These are phyloP conservation scores for Orchestia grillus DNA, from an alignment of 1,140 invertebrate species.

Conservation along the genomic window DNA sequence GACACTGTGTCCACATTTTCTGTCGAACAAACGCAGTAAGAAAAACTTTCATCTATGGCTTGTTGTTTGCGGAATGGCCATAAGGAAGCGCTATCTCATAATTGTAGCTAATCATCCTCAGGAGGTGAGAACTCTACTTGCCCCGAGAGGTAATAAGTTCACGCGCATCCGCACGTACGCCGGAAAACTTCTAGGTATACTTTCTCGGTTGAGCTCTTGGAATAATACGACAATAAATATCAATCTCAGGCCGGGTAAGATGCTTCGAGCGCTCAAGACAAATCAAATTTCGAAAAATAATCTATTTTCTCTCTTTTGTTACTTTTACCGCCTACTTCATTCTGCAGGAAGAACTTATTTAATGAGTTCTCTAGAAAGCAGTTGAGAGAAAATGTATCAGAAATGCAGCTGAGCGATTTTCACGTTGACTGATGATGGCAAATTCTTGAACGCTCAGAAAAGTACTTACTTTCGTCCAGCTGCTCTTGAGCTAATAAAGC, in stretches of 20 bases:
- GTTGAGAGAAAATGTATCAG: background rate
- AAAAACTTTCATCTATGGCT: background rate
- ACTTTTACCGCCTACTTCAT: background rate
- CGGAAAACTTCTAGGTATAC: background rate
- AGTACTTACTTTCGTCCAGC: background rate
- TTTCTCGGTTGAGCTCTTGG: background rate
- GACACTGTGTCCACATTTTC: background rate
- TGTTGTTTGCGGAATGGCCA: background rate
- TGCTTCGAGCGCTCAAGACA: background rate
- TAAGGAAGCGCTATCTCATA: background rate
- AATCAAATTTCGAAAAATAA: background rate
- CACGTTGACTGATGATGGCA: background rate
- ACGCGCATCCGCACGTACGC: background rate
- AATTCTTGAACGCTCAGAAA: background rate
- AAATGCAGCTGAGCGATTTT: background rate
- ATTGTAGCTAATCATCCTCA: background rate
- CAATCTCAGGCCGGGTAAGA: background rate
- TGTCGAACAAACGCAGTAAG: background rate
- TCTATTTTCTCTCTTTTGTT: background rate
- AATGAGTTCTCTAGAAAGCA: background rate
- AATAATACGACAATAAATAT: background rate
- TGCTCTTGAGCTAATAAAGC: background rate
- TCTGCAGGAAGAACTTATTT: background rate
- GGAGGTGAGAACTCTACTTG: background rate
- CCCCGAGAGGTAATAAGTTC: background rate